Base-by-base conservation (phyloP, 2,113 vertebrate species). In the Erinaceus europaeus region DNA sequence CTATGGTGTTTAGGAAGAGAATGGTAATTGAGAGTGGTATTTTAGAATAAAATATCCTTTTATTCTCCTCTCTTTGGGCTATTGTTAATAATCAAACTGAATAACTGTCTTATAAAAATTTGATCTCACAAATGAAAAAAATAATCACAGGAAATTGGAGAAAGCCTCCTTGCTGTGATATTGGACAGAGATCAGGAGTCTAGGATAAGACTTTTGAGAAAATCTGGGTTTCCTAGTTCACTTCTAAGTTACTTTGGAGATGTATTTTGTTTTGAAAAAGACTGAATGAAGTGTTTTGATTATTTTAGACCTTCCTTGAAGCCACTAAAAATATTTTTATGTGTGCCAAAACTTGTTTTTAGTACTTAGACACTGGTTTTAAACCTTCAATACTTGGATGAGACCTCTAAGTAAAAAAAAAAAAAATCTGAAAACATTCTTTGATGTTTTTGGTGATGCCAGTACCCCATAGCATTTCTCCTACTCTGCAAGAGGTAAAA, bases 261-360 rank as follows among this genome's bases (percentile, higher is more conserved):
- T 17, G n/a, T n/a, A 61, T 61, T 85, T 78, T 78, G 73, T 61
- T 88, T 88, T 79, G 42, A 21, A 90, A 79, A 75, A 73, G 4
- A 46, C 21, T 17, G 12, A 42, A 78, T 38, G 15, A 59, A 87
- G 59, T 6, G 25, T 65, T 73, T 64, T 27, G 46, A 84, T 21
- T 74, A 36, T 80, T 64, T 53, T 59, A 53, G 44, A 46, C 21
- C n/a, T 7, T 76, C 34, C 8, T 83, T 32, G 59, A 84, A 86
- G 46, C 10, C 4, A 8, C 21, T 10, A 15, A 25, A 55, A 53
- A 42, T 10, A 10, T 50, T 4, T 8, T 42, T 68, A 34, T 55
- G 40, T 50, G 34, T 44, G 20, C n/a, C 62, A 27, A 62, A 59
- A 67, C 4, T n/a, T 67, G 10, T 9, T 69, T 83, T 64, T 23